These are phyloP conservation scores for Lampris incognitus DNA, from an alignment of 2,113 vertebrate species.

Conservation along the genomic window DNA sequence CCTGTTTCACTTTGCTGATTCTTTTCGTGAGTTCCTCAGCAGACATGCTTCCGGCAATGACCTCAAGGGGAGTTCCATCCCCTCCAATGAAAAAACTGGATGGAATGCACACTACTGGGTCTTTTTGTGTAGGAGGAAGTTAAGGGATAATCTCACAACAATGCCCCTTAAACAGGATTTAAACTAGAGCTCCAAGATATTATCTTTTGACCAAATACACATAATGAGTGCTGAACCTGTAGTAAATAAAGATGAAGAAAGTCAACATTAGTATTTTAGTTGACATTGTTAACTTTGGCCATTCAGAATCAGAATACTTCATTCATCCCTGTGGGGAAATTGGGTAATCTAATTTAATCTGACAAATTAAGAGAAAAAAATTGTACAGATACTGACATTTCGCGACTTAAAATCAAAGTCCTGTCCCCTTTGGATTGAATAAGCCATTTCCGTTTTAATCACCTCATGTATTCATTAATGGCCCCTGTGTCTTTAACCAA, in stretches of 20 bases:
- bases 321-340: too few species aligned
- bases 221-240: background rate
- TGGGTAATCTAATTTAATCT: too few species aligned
- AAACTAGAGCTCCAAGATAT: background rate
- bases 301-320: background rate
- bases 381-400: background rate
- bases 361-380: background rate
- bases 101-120: slow-evolving; percentile 96
- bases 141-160: slow-evolving; percentile 39
- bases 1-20: slow-evolving; percentile 92
- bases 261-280: background rate
- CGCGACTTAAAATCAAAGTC: background rate
- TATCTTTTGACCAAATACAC: background rate
- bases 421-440: too few species aligned
- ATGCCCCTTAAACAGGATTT: background rate
- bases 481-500: background rate
- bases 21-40: slow-evolving; percentile 89
- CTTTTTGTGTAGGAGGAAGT: slow-evolving; percentile 67
- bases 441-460: too few species aligned
- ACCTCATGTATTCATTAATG: too few species aligned
- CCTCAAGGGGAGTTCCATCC: slow-evolving; percentile 95
- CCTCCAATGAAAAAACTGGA: slow-evolving; percentile 98
- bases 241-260: background rate
- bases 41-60: slow-evolving; percentile 92
- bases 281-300: background rate